phyloP scores from a whole-genome alignment of 1,140 invertebrate genomes.

The Eueides isabella region DNA sequence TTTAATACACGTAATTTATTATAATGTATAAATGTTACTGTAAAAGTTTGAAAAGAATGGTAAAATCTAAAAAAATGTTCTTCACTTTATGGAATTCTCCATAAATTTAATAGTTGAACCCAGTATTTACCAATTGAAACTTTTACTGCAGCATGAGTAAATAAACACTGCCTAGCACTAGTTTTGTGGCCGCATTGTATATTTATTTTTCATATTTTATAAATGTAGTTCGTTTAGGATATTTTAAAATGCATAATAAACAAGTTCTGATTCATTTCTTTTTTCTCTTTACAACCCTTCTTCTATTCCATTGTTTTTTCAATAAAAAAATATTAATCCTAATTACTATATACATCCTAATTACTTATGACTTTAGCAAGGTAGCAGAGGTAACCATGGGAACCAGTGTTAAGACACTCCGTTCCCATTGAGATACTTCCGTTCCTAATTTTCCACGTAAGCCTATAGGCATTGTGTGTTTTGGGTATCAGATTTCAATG shows the following conservation, averaged over 20 bases:
- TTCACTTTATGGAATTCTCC: neutral
- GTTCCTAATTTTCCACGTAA: too few species aligned
- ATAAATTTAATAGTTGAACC: neutral
- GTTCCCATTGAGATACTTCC: too few species aligned
- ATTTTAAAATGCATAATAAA: constrained; percentile 67
- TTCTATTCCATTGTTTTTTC: too few species aligned
- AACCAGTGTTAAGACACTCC: too few species aligned
- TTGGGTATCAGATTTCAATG: too few species aligned
- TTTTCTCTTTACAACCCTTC: too few species aligned
- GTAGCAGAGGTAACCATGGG: too few species aligned
- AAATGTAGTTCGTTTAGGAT: constrained; percentile 48
- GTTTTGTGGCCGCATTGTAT: constrained; percentile 61
- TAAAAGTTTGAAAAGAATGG: neutral
- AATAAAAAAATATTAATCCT: too few species aligned
- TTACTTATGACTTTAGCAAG: too few species aligned
- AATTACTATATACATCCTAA: too few species aligned
- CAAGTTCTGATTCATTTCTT: constrained; percentile 43
- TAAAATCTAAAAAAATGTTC: neutral
- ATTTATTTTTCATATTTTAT: constrained; percentile 44
- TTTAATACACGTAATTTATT: constrained; percentile 43
- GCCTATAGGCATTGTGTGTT: too few species aligned
- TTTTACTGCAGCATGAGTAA: constrained; percentile 13
- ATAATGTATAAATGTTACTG: constrained; percentile 17
- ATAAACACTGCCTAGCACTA: constrained; percentile 58
- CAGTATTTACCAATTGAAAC: neutral